These are phyloP conservation scores for Esox masquinongy DNA, from an alignment of 2,797 vertebrate species.

Conservation along the genomic window DNA sequence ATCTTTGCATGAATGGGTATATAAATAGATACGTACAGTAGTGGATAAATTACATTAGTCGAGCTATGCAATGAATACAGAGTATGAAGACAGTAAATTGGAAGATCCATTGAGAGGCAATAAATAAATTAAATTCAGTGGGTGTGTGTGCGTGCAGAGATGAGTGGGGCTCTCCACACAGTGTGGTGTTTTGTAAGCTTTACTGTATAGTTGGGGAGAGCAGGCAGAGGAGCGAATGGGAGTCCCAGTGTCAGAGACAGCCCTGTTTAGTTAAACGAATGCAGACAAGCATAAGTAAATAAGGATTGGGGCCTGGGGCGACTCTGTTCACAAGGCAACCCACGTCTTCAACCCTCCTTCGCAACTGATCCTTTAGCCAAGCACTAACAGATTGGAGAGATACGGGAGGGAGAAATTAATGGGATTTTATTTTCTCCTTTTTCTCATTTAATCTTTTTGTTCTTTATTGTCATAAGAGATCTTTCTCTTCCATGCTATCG, in stretches of 20 bases:
- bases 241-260: constrained; percentile 18
- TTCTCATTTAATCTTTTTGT: constrained; percentile 20
- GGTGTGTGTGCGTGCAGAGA: neutral
- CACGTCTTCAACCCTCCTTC: neutral
- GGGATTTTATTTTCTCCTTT: constrained; percentile 27
- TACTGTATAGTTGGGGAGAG: neutral
- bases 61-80: too few species aligned
- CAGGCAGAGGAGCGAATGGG: constrained; percentile 24
- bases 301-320: constrained; percentile 16
- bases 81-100: too few species aligned
- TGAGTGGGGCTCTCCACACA: neutral
- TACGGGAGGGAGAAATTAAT: constrained; percentile 22
- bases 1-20: too few species aligned
- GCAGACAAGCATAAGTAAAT: constrained; percentile 38
- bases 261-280: constrained; percentile 22
- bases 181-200: neutral
- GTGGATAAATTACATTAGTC: too few species aligned
- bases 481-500: constrained; percentile 21
- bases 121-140: too few species aligned
- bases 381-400: constrained; percentile 18
- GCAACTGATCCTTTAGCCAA: constrained; percentile 9
- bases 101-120: too few species aligned
- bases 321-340: constrained; percentile 17
- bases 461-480: constrained; percentile 30
- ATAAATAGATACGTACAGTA: too few species aligned